phyloP scores from a whole-genome alignment of 2,888 invertebrate species.

The Lymantria dispar region DNA sequence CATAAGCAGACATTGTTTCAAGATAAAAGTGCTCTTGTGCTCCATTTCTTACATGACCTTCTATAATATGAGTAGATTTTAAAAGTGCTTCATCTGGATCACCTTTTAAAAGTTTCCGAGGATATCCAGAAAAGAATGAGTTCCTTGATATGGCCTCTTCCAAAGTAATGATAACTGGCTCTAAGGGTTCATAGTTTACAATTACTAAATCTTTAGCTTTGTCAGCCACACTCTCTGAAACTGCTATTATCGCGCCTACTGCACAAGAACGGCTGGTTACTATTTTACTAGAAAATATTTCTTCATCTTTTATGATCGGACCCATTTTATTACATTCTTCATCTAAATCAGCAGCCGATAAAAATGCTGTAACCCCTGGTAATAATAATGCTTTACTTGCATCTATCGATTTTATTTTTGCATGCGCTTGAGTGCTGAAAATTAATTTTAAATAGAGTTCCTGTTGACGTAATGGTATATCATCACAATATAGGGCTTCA shows the following conservation, averaged over 20 bases:
- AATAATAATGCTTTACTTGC: constrained; percentile 86
- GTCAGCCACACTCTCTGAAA: constrained; percentile 89
- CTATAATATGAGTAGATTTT: constrained; percentile 84
- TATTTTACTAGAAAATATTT: constrained; percentile 88
- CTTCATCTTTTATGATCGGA: constrained; percentile 89
- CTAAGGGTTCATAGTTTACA: constrained; percentile 89
- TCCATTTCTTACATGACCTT: constrained; percentile 87
- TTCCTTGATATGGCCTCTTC: constrained; percentile 91
- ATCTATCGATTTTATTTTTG: constrained; percentile 90
- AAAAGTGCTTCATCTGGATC: constrained; percentile 85
- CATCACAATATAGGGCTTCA: constrained; percentile 95
- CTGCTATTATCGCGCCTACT: constrained; percentile 90
- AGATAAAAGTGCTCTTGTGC: constrained; percentile 96
- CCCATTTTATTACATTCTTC: constrained; percentile 86
- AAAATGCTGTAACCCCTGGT: constrained; percentile 90
- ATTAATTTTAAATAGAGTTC: constrained; percentile 92
- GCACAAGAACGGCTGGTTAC: constrained; percentile 91
- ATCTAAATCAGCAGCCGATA: constrained; percentile 88
- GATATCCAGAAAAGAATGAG: constrained; percentile 84
- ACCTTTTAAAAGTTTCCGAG: constrained; percentile 83
- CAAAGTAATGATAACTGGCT: constrained; percentile 91
- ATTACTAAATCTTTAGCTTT: constrained; percentile 89
- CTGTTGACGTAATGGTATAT: constrained; percentile 87
- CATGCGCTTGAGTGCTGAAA: constrained; percentile 90
- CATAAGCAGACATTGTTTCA: constrained; percentile 87